These are phyloP conservation scores for Phlogophora meticulosa DNA, from an alignment of 2,888 invertebrate genomes.

Conservation along the genomic window DNA sequence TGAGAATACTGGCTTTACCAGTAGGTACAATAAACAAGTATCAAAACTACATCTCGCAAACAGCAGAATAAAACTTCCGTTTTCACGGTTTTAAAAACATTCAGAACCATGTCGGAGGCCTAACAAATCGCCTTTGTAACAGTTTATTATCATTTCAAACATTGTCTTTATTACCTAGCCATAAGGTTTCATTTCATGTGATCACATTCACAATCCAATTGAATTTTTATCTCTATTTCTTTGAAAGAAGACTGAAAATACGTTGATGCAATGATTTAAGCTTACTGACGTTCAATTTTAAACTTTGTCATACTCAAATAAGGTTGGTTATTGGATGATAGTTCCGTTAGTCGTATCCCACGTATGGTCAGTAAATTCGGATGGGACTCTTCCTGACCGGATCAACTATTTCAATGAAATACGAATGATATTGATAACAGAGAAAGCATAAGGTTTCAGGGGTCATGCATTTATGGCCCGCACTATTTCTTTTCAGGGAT, in stretches of 20 bases:
- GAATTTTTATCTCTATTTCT: conserved; percentile 68
- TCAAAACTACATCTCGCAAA: neutral
- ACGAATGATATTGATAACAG: conserved; percentile 77
- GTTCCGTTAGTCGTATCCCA: conserved; percentile 50
- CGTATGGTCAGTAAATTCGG: conserved; percentile 79
- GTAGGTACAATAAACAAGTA: neutral
- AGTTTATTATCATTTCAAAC: conserved; percentile 70
- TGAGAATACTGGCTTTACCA: neutral
- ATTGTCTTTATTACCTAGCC: conserved; percentile 67
- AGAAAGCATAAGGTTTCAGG: conserved; percentile 62
- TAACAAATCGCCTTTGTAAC: conserved; percentile 50
- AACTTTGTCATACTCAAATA: neutral
- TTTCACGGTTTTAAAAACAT: conserved; percentile 40
- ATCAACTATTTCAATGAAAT: conserved; percentile 81
- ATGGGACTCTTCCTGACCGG: conserved; percentile 67
- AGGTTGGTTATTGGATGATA: conserved; percentile 18
- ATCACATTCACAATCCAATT: conserved; percentile 46
- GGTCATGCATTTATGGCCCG: conserved; percentile 46
- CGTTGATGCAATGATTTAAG: conserved; percentile 37
- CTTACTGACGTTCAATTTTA: neutral
- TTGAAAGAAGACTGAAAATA: conserved; percentile 66
- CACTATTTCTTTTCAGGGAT: conserved; percentile 42
- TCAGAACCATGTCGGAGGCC: conserved; percentile 46
- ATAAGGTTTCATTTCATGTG: conserved; percentile 63
- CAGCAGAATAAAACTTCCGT: conserved; percentile 19